Evolutionary conservation across 2,797 vertebrate genomes (phyloP), one percentile per base, ranked within the genome.

Genomic region (Protosalanx chinensis): DNA sequence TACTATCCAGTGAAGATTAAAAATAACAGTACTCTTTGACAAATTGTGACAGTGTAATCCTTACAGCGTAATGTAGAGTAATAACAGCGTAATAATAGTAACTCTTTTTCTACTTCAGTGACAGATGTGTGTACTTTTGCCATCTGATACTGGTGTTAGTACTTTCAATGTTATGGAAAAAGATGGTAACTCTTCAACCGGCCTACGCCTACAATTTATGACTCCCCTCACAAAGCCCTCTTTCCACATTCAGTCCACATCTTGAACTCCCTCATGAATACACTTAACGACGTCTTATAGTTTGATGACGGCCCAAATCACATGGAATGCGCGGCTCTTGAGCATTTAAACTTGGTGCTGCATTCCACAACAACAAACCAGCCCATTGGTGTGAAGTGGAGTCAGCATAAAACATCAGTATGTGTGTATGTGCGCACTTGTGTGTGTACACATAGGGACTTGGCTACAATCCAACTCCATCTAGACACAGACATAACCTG

Each of bases 401-500:
- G 15, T 23, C 71, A 84, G 69, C 7, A 1, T 71, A 60, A 71
- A 76, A 46, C 79, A 79, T 76, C 53, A 10, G 58, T 60, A 3
- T 29, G 58, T 59, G 58, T 59, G 20, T 29, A 10, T 59, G 58
- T 59, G 58, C 13, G 27, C 23, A 10, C 23, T 7, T 60, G 58
- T 60, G 58, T 60, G 58, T 60, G 58, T 60, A 23, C 23, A 6
- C 13, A 23, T 30, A 12, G 10, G 4, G 12, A 60, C 58, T 29
- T n/a, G 51, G 51, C 18, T 56, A 10, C 10, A 13, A 20, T 29
- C 58, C 58, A 23, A 29, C 61, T 53, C 74, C 80, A 76, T 16
- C 68, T 53, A 71, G 80, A 49, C 72, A 20, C 81, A 80, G 72
- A 79, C 82, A 80, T 84, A 74, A 80, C 68, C 79, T 70, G 73